Conservation (phyloP, 53 echinoderm and acorn worm species). For the Holothuria scabra region DNA sequence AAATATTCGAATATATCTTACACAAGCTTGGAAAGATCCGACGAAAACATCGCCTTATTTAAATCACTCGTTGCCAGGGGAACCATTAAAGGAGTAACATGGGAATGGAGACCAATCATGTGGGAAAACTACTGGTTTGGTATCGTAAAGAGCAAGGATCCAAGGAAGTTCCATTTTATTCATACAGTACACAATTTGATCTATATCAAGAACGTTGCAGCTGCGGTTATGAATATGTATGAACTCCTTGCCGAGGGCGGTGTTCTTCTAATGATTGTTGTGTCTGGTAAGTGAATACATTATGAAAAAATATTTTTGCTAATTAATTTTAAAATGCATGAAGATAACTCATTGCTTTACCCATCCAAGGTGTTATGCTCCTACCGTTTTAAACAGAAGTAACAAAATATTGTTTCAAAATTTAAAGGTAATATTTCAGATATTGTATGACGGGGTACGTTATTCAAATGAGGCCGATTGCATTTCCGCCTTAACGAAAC, state of each 20-base stretch:
- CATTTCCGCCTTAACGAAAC: no score
- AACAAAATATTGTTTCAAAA: no score
- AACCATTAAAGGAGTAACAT: conserved; percentile 14
- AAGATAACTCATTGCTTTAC: no score
- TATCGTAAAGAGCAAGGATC: not conserved
- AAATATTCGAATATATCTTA: conserved; percentile 20
- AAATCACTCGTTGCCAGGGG: conserved; percentile 33
- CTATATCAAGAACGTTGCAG: conserved; percentile 12
- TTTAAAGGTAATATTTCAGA: no score
- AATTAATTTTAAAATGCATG: no score
- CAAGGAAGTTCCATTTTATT: conserved; percentile 36
- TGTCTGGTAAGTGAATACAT: conserved; percentile 7
- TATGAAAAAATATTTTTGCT: no score
- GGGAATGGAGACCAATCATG: conserved; percentile 35
- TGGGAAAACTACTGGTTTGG: conserved; percentile 17
- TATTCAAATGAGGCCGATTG: no score
- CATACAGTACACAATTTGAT: conserved; percentile 22
- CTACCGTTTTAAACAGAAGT: no score
- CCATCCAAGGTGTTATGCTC: no score
- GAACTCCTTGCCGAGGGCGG: conserved; percentile 14
- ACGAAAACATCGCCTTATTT: conserved; percentile 19
- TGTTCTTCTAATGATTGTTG: conserved; percentile 26
- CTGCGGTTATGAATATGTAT: conserved; percentile 38
- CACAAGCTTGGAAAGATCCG: conserved; percentile 26
- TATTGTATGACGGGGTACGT: no score